Base-by-base conservation (phyloP, 2,797 vertebrate species). In the Centropyge bicolor region DNA sequence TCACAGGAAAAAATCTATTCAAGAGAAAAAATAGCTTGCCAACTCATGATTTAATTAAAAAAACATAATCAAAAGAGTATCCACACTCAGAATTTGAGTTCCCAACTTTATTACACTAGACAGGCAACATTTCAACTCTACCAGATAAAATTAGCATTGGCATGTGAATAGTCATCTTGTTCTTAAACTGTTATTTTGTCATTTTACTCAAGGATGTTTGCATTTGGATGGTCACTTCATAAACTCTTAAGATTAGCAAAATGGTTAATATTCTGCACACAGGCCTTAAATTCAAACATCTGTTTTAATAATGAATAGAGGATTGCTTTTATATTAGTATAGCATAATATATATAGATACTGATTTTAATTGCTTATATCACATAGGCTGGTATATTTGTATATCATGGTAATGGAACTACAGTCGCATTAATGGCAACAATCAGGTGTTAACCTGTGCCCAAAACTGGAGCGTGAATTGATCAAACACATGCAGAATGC, bases 401-500 rank as follows among this genome's bases (percentile, higher is more conserved):
- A 17, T 27, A 7, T 24, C 35, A 6, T 22, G 27, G 27, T 61
- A 10, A 49, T 46, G 16, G 22, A 41, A 19, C 16, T 51, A 19
- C 20, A 16, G 59, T 38, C 36, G 4, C 43, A 41, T 55, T 11
- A 51, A 19, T 27, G 4, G 1, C 24, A 57, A 38, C 24, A 76
- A 35, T 12, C 70, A 20, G 16, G 22, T 64, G 38, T 10, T 3
- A 60, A 19, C 36, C 27, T 24, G 56, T 9, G 66, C 75, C 43
- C 9, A 20, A 62, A 76, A 59, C 61, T 48, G 6, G 20, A 16
- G 13, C 9, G 14, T 70, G 74, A 70, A 43, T 20, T 5, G 46
- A 54, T 84, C 63, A 74, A 74, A 81, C 14, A 0, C 35, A 48
- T n/a, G n/a, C 24, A 54, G 24, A 63, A 0, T 17, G 19, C 13